These are phyloP conservation scores for Pardalotus punctatus DNA, from an alignment of 2,113 vertebrate genomes.

Conservation along the genomic window DNA sequence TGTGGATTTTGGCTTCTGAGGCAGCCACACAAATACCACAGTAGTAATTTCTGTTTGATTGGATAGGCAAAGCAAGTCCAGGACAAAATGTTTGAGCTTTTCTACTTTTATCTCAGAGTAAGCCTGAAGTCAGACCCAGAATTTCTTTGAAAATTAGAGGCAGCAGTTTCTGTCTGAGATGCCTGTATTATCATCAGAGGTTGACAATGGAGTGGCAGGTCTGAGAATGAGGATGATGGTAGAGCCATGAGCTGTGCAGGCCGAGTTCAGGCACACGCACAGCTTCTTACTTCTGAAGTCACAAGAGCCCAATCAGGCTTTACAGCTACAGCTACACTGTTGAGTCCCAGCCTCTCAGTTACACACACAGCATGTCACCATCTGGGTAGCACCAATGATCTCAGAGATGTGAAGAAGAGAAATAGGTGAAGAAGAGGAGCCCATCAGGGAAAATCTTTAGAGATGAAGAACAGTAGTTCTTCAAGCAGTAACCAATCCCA, in stretches of 20 bases:
- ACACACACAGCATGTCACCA: neutral
- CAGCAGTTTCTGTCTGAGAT: neutral
- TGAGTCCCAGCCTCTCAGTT: neutral
- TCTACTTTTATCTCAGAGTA: neutral
- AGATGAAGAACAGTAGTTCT: neutral
- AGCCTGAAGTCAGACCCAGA: neutral
- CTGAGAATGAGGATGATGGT: neutral
- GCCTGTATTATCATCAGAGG: neutral
- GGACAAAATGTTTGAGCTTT: neutral
- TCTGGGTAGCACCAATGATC: neutral
- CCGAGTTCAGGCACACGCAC: neutral
- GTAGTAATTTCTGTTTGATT: neutral
- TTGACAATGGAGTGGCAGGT: rapidly evolving
- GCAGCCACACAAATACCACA: neutral
- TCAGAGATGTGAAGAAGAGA: neutral
- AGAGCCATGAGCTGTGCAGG: neutral
- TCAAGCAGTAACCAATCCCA: neutral
- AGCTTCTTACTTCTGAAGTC: neutral
- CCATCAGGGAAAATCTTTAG: neutral
- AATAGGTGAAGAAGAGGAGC: neutral
- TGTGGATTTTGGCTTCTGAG: neutral
- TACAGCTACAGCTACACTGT: neutral
- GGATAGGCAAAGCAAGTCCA: neutral
- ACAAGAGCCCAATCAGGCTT: neutral
- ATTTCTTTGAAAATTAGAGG: neutral